Base-by-base conservation (phyloP, 2,797 vertebrate genomes). In the Macrochelys suwanniensis region DNA sequence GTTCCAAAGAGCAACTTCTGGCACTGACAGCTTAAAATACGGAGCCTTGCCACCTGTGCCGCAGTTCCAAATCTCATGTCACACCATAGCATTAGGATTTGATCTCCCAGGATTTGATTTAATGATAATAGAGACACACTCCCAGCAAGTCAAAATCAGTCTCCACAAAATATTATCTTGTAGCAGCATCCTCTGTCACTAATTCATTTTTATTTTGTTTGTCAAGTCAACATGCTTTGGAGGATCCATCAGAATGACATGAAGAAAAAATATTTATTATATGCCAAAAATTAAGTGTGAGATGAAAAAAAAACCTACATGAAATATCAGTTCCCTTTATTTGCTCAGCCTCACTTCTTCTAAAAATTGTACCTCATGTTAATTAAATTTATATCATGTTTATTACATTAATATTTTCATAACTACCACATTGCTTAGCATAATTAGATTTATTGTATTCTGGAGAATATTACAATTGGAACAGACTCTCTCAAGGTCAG, bases 21-120 rank as follows among this genome's bases (percentile, higher is more conserved):
- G 51, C 28, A 56, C 25, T 82, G 28, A 53, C 42, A 85, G 13
- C 21, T 88, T 82, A 77, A 94, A 89, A 93, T 56, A 87, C 77
- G 56, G 17, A 80, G 31, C n/a, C 94, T 87, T 7, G 17, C 26
- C 28, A 90, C 28, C 89, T 47, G 45, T 83, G 87, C 89, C 82
- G 61, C 89, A 95, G 33, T 89, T 91, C 89, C 68, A 91, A 92
- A 94, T 12, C 78, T 95, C 84, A 78, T 88, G 31, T 28, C 83
- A 61, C 9, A 6, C 47, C 89, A 85, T n/a, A 76, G 12, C 33
- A 5, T 31, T 59, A 88, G 76, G 87, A 93, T 97, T 93, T 96
- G 47, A 85, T 90, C 42, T 95, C 93, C 87, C 54, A 76, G 54
- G n/a, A 54, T 97, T 91, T 94, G 51, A 85, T 90, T 92, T 93